Base-by-base conservation (phyloP, 2,888 invertebrate species). In the Mesochorus sp. region DNA sequence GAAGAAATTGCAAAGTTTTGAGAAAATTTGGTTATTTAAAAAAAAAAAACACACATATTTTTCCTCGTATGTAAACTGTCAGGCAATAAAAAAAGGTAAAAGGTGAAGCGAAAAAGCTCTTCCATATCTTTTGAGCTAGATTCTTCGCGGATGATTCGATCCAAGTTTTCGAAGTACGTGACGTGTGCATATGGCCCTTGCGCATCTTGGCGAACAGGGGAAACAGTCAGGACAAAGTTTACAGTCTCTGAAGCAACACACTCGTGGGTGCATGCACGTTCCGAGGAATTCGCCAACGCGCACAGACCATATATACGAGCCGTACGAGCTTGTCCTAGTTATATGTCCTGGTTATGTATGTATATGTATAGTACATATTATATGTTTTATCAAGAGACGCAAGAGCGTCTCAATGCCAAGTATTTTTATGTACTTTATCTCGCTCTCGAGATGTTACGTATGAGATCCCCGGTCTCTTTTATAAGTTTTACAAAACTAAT, bases 111-210 rank as follows among this genome's bases (percentile, higher is more conserved):
- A 2, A 14, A 42, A 10, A 3, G 8, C 17, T 14, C 31, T 34
- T 21, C 26, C n/a, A 6, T n/a, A n/a, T 47, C 19, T 8, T 55
- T 6, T 19, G 26, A 17, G 21, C 10, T 17, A 6, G 17, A 51
- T 51, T 51, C 24, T 49, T 47, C 51, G 12, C 14, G 17, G 34
- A 51, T 59, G 39, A 34, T 76, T 59, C 55, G 31, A 66, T 26
- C 26, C 19, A 72, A 66, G 61, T 66, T 67, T 37, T 37, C 17
- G 37, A 76, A 76, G 39, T 53, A 42, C 59, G 53, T 66, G 47
- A 14, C 59, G 26, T 14, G 19, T 5, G 47, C 42, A 68, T 57
- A 68, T n/a, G 10, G 28, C 47, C 49, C 47, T 37, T 17, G 34
- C 26, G 26, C 42, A 66, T 66, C 72, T 73, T 47, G 73, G 21